Evolutionary conservation across 2,888 invertebrate genomes (phyloP), one percentile per base, ranked within the genome.

Genomic region (Zygogramma bicolorata): DNA sequence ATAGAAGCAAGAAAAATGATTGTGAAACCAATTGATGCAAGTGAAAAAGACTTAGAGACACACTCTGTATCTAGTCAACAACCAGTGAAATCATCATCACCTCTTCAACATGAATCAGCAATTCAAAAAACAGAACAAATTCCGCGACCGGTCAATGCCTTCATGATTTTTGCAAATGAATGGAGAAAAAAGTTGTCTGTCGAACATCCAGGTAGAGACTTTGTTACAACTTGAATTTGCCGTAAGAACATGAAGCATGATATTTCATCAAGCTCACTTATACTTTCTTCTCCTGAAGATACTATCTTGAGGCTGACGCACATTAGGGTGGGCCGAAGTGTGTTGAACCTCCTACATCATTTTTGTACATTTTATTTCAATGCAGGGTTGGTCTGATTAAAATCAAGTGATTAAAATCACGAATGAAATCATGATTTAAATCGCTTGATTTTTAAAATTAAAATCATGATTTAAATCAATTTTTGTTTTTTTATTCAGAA

Each of bases 101-200:
- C 10, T 61, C 20, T 38, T 2, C 13, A 13, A 38, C 38, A 61
- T 20, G 38, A 61, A 22, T 6, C 20, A 4, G 58, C 6, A 25
- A 18, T 29, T 20, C 8, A n/a, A n/a, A 49, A 65, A 22, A 22
- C 22, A 27, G 53, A 59, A 13, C 15, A 29, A 46, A 62, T 57
- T 31, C 86, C 86, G 8, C 84, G 88, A 63, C 88, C 89, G 6
- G 88, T 87, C 1, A 89, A 88, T 81, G 88, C 89, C 3, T 89
- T 89, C 79, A 89, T 89, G 88, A 86, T 89, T 65, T 89, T 89
- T 81, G 88, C 88, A 1, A 88, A 88, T 75, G 87, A 89, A 77
- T 88, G 88, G 88, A 84, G 89, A 40, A 84, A 86, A 67, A 87
- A 87, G 79, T 77, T 89, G 58, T 86, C 88, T 4, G 77, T 81